Base-by-base conservation (phyloP, 2,797 vertebrate species). In the Peromyscus eremicus region DNA sequence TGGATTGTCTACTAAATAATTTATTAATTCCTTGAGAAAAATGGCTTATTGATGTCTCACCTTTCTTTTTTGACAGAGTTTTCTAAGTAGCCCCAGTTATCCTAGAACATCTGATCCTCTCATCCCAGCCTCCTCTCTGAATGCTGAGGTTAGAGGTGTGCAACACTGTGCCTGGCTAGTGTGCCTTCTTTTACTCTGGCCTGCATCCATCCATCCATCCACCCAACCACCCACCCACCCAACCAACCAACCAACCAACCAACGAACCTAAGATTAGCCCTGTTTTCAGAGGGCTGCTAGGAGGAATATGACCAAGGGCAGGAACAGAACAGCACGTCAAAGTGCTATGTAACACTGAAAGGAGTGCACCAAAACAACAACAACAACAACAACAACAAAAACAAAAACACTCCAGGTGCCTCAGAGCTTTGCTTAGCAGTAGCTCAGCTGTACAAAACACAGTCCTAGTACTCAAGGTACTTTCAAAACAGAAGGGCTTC, bases 21-120 rank as follows among this genome's bases (percentile, higher is more conserved):
- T 77, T 89, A 84, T 49, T 90, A 93, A 92, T 86, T 92, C 64
- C 37, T 70, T 43, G 82, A 86, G 92, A 92, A 96, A 92, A 90
- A 57, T 43, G 14, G 29, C 34, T 91, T 89, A 91, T 40, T 77
- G 46, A 17, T 82, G 0, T 52, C 9, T 64, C 32, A 92, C 14
- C 6, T 7, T 13, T 25, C 3, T 60, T 49, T 32, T 34, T 17
- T 19, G 70, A 25, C 40, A 80, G 9, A 52, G 84, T 71, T 55
- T 87, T 73, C 49, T 73, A 55, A 37, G 49, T 37, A 88, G 70
- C 27, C 8, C 34, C 25, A 37, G 14, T 23, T 37, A 49, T 34
- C 37, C 86, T 87, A 70, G 14, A 87, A 57, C 49, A 17, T 29
- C 13, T 57, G n/a, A 73, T 73, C 23, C 11, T 76, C 29, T 27